Base-by-base conservation (phyloP, 1,140 invertebrate species). In the Ladona fulva region DNA sequence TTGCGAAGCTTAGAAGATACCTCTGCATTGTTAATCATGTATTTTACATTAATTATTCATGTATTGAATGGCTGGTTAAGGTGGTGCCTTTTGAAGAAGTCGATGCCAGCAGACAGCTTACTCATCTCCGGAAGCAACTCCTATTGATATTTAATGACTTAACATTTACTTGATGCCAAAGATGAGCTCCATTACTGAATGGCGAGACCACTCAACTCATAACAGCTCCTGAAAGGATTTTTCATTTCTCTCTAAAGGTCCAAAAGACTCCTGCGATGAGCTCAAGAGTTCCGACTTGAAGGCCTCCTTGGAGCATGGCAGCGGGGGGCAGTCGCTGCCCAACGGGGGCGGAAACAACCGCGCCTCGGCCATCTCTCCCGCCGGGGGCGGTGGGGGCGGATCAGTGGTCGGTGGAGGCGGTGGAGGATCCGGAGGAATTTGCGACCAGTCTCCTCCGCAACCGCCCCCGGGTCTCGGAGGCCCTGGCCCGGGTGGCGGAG, bases 231-330 rank as follows among this genome's bases (percentile, higher is more conserved):
- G 10, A 74, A 25, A 74, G 12, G 24, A 1, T 74, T 24, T 75
- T 19, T 29, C 74, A 19, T 24, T 37, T 10, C 44, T 24, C 19
- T 22, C 37, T 12, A 25, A 25, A 78, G 74, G 77, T 16, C 25
- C 77, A 19, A 78, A 78, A 78, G 74, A 78, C 24, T 22, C 29
- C 22, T 78, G 74, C 37, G 74, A 78, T 75, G 77, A 78, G 16
- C 77, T 78, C 12, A 76, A 76, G 24, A 16, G 16, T 16, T n/a
- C n/a, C 52, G 52, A 66, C 52, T 22, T 66, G 16, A 66, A 66
- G 85, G 84, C 86, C 85, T 83, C 85, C 78, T 19, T 52, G 79
- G 77, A 84, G 85, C 84, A 85, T 80, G 84, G 78, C 82, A 84
- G 77, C 85, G 83, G 85, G 84, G 85, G 85, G 74, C 81, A 25